These are phyloP conservation scores for Phragmatobia fuliginosa DNA, from an alignment of 2,888 invertebrate genomes.

Conservation along the genomic window DNA sequence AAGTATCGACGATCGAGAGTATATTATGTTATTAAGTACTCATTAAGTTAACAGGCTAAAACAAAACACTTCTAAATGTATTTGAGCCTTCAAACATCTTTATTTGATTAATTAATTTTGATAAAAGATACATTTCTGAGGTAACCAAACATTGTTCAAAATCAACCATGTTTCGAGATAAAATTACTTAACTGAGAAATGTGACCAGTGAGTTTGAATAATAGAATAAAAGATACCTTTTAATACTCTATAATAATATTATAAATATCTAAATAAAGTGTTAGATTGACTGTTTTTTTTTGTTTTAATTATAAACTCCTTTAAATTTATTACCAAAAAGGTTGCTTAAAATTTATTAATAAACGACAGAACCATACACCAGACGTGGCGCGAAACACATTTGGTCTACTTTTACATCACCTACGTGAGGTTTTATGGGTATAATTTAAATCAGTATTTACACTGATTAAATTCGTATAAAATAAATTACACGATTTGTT, in stretches of 20 bases:
- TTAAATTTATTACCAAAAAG: no score
- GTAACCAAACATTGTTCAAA: conserved; percentile 2
- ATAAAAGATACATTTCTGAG: not conserved
- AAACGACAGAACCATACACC: not conserved
- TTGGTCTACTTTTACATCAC: not conserved
- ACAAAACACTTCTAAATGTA: not conserved
- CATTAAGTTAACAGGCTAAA: not conserved
- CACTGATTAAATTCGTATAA: not conserved
- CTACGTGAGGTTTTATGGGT: not conserved
- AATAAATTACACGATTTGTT: conserved; percentile 3
- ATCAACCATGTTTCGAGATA: conserved; percentile 7
- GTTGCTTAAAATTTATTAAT: no score
- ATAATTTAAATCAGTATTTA: not conserved
- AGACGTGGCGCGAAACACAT: not conserved
- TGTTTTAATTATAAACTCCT: no score
- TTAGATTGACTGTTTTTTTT: not conserved
- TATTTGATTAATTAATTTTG: not conserved
- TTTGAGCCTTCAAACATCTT: not conserved
- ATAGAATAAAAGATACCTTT: conserved; percentile 6
- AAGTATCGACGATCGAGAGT: no score
- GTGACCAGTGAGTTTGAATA: not conserved
- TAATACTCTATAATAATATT: conserved; percentile 8
- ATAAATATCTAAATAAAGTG: not conserved
- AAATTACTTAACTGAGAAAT: conserved; percentile 9
- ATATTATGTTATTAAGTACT: not conserved